A percentile compares a stretch with the other conserved stretches of the same genome.
These are phyloP conservation scores for Himalopsyche anomala DNA, from an alignment of 2,888 invertebrate genomes.

Conservation along the genomic window DNA sequence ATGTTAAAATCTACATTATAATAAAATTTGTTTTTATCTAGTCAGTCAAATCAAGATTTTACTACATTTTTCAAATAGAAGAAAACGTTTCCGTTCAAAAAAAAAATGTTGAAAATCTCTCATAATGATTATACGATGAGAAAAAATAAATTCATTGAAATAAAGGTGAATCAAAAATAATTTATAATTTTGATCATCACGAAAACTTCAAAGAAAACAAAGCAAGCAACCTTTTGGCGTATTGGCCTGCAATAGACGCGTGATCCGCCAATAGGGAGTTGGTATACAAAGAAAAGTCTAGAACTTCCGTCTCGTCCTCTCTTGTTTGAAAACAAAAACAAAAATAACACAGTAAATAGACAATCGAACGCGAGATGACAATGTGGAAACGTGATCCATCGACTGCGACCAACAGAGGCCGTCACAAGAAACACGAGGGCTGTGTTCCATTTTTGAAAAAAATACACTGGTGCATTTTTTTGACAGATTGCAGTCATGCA, in stretches of 20 bases:
- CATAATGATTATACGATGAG: too few species aligned
- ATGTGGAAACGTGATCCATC: conserved; percentile 3
- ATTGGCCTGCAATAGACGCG: conserved; percentile 43
- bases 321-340: conserved; percentile 44
- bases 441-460: conserved; percentile 26
- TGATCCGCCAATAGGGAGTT: conserved; percentile 43
- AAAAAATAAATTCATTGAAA: background rate
- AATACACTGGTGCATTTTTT: background rate
- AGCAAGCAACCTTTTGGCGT: conserved; percentile 14
- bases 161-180: conserved; percentile 25
- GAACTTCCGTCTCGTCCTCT: conserved; percentile 49
- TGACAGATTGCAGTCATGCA: background rate
- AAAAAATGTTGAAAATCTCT: too few species aligned
- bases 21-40: too few species aligned
- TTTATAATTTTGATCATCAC: background rate
- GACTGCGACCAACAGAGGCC: conserved; percentile 16
- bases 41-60: too few species aligned
- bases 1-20: too few species aligned
- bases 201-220: background rate
- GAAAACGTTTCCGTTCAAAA: too few species aligned
- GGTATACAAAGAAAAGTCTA: conserved; percentile 39
- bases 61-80: too few species aligned
- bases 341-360: conserved; percentile 33
- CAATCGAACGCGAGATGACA: conserved; percentile 25
- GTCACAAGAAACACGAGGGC: conserved; percentile 7